These are phyloP conservation scores for Vanessa cardui DNA, from an alignment of 2,888 invertebrate genomes.

Conservation along the genomic window DNA sequence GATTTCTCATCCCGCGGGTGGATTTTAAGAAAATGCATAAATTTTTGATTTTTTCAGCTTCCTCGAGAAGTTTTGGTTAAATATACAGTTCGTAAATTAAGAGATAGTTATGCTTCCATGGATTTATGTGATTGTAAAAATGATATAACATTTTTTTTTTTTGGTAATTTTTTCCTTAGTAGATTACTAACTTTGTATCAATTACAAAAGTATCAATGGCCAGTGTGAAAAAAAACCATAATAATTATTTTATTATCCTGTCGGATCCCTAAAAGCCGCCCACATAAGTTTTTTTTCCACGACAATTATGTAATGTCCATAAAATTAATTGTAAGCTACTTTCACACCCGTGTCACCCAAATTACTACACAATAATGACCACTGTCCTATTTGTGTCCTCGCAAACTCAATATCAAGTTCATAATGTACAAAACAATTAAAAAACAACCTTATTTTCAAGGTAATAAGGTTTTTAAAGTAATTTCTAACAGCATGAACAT, in stretches of 20 bases:
- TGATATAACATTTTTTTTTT: too few relatives aligned
- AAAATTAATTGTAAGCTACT: constrained; percentile 71
- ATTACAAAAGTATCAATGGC: constrained; percentile 8
- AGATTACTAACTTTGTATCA: background rate
- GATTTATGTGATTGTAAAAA: too few relatives aligned
- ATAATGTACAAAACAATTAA: constrained; percentile 25
- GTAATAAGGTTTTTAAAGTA: constrained; percentile 19
- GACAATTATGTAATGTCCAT: constrained; percentile 72
- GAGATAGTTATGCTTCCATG: too few relatives aligned
- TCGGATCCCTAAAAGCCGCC: constrained; percentile 43
- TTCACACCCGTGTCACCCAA: constrained; percentile 67
- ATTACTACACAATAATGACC: constrained; percentile 67
- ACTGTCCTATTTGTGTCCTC: constrained; percentile 54
- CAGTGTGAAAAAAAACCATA: constrained; percentile 4
- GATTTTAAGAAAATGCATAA: constrained; percentile 27
- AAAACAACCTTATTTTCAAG: constrained; percentile 37
- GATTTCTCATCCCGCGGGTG: constrained; percentile 27
- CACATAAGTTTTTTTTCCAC: constrained; percentile 63
- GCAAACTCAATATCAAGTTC: constrained; percentile 15
- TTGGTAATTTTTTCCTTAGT: background rate
- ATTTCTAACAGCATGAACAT: constrained; percentile 25
- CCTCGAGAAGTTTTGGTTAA: background rate
- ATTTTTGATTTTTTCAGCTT: constrained; percentile 2
- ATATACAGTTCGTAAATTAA: too few relatives aligned
- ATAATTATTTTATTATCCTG: constrained; percentile 21